phyloP scores from a whole-genome alignment of 2,797 vertebrate species.

The Hoplostethus mediterraneus region DNA sequence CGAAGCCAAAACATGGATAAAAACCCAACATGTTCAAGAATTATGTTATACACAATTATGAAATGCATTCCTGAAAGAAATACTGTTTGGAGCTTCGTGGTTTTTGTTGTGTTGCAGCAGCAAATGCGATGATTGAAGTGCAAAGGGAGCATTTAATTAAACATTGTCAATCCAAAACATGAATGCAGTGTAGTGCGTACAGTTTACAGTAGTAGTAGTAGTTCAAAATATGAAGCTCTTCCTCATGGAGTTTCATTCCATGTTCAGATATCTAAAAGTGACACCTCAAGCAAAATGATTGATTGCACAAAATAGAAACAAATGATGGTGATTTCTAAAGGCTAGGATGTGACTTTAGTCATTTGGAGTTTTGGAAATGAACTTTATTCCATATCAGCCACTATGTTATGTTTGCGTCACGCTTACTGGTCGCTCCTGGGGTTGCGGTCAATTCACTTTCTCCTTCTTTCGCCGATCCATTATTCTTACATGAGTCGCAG shows the following conservation, averaged over 20 bases:
- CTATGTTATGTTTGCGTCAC: not conserved
- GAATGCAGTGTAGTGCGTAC: not conserved
- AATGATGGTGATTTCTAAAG: too few relatives aligned
- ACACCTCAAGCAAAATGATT: too few relatives aligned
- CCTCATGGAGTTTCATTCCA: too few relatives aligned
- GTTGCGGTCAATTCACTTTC: not conserved
- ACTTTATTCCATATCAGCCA: not conserved
- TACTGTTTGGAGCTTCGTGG: too few relatives aligned
- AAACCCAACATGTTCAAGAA: conserved; percentile 2
- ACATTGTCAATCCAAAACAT: not conserved
- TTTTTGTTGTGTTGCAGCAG: not conserved
- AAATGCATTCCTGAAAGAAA: too few relatives aligned
- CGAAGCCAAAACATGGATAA: not conserved
- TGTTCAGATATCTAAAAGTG: too few relatives aligned
- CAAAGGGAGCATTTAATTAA: too few relatives aligned
- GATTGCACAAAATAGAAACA: too few relatives aligned
- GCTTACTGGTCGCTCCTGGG: not conserved
- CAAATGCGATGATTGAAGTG: not conserved
- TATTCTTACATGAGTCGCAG: not conserved
- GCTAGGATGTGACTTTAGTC: too few relatives aligned
- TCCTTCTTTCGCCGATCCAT: not conserved
- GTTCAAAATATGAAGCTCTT: too few relatives aligned
- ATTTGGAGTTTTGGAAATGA: too few relatives aligned
- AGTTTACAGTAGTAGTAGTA: not conserved
- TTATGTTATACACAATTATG: conserved; percentile 7